Evolutionary conservation across 2,797 vertebrate species (phyloP).

Genomic region (Heteromormyrus szaboi): DNA sequence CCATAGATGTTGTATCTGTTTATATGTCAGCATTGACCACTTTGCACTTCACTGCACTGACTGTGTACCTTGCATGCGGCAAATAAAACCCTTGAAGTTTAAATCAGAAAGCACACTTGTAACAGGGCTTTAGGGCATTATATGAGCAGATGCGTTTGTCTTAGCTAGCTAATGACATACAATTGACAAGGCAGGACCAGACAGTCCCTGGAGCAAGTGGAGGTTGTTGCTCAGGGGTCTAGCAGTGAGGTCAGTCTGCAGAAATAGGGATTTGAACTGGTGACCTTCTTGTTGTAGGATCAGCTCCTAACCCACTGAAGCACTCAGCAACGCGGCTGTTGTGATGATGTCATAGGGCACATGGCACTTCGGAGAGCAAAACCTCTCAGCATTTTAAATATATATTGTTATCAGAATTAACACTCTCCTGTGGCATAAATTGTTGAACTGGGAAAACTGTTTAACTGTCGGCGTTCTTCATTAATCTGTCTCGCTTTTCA

Average conservation of each 20-base stretch:
- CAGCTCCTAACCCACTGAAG: neutral
- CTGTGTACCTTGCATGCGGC: neutral
- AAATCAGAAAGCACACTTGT: neutral
- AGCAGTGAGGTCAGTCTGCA: neutral
- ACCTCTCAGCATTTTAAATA: neutral
- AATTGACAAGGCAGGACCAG: neutral
- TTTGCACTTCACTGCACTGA: neutral
- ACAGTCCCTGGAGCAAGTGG: neutral
- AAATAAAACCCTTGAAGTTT: neutral
- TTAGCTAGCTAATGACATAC: neutral
- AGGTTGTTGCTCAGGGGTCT: neutral
- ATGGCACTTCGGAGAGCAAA: neutral
- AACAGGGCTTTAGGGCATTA: neutral
- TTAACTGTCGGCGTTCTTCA: neutral
- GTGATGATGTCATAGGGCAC: neutral
- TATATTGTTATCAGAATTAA: neutral
- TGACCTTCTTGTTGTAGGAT: neutral
- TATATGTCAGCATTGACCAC: neutral
- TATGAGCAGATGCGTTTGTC: neutral
- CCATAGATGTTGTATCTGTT: neutral
- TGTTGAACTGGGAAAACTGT: neutral
- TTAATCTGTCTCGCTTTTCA: neutral
- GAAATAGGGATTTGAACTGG: neutral
- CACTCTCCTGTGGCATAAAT: neutral
- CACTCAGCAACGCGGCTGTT: neutral